These are phyloP conservation scores for Pogonocichla stellata DNA, from an alignment of 2,113 vertebrate genomes.

Conservation along the genomic window DNA sequence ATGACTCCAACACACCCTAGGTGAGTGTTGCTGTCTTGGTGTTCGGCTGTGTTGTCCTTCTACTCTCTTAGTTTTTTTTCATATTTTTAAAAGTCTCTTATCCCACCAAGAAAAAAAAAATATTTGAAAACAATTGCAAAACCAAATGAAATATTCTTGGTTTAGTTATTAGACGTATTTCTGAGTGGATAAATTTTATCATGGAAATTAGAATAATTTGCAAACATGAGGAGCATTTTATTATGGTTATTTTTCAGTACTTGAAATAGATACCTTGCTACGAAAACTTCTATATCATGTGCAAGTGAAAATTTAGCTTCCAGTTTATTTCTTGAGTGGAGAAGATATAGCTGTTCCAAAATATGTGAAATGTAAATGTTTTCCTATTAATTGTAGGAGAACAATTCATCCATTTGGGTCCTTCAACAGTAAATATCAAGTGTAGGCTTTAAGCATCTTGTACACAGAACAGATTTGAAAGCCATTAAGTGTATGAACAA, in stretches of 20 bases:
- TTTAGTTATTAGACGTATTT: not conserved
- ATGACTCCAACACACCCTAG: rapidly evolving
- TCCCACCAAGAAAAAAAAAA: not conserved
- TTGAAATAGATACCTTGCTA: not conserved
- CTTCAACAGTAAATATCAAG: not conserved
- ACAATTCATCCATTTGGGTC: not conserved
- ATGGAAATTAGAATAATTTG: not conserved
- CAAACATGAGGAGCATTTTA: not conserved
- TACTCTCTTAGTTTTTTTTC: not conserved
- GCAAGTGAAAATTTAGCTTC: not conserved
- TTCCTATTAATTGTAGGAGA: not conserved
- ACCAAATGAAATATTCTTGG: not conserved
- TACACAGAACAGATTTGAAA: conserved; percentile 25
- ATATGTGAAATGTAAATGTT: not conserved
- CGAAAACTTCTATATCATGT: not conserved
- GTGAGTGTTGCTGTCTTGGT: not conserved
- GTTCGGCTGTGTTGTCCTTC: not conserved
- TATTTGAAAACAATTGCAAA: not conserved
- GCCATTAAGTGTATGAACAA: not conserved
- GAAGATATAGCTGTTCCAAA: not conserved
- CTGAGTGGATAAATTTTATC: not conserved
- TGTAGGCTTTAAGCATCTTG: not conserved
- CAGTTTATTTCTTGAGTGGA: not conserved
- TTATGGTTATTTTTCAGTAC: not conserved
- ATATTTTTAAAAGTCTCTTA: not conserved